Evolutionary conservation across 2,888 invertebrate species (phyloP), one percentile per base, ranked within the genome.

Genomic region (Cantharis nigra): DNA sequence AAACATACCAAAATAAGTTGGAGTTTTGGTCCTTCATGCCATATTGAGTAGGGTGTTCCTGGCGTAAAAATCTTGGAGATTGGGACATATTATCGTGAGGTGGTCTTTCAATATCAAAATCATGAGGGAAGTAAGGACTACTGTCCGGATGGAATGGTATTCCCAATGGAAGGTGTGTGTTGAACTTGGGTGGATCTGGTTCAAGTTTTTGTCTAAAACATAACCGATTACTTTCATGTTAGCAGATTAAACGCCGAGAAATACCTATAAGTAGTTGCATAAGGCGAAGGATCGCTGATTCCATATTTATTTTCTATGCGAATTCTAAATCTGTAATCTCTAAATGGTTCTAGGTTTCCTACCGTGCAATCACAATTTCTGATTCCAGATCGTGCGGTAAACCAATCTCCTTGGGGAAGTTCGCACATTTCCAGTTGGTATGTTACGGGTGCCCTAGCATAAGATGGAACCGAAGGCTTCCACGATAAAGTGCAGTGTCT

Each of bases 241-340:
- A 16, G 28, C 1, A 2, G 28, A 10, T 13, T 30, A 63, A 28
- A 11, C 1, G 4, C 30, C 18, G 10, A 23, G n/a, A 33, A 67
- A 18, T 79, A 90, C 89, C 90, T 89, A 85, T 94, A 94, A 0
- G 97, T 97, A 84, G 94, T 91, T 2, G 96, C 96, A 86, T 94
- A 95, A 0, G 98, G 98, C 75, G 98, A 98, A 0, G 99, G 98
- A 87, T 99, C 98, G 88, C 97, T 97, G 81, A 98, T 93, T 65
- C 99, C 99, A 87, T 95, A 97, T 87, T 97, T 96, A 90, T 99
- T 99, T 87, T 98, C 98, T 3, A 99, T 99, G 62, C 98, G 92
- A 63, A 99, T 93, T 78, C 99, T 92, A 91, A 98, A 98, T 88
- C 95, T 95, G 90, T 99, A 99, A 89, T 98, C 98, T 80, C 95